Conservation (phyloP, 2,797 vertebrate species). For the Bradypodion pumilum region DNA sequence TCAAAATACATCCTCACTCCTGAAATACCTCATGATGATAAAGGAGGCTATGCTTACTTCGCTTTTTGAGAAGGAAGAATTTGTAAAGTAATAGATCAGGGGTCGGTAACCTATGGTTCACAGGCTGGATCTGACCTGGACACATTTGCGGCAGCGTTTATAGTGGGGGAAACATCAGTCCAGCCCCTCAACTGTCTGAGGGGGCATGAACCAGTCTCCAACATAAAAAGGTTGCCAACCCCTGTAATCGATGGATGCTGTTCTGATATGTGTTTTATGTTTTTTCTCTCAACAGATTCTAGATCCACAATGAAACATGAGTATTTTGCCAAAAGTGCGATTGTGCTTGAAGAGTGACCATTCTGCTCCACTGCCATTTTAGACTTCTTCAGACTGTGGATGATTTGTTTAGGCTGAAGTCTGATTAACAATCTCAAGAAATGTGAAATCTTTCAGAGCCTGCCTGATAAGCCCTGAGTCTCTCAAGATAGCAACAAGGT, state of each 20-base stretch:
- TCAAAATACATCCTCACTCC: neutral
- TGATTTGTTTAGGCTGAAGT: neutral
- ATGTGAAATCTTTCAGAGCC: neutral
- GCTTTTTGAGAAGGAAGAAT: neutral
- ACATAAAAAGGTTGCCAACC: too few relatives aligned
- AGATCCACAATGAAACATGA: neutral
- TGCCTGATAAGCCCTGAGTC: conserved; percentile 7
- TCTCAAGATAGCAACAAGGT: neutral
- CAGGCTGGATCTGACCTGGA: too few relatives aligned
- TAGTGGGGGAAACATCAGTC: too few relatives aligned
- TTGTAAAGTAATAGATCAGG: neutral
- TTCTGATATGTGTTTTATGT: conserved; percentile 26
- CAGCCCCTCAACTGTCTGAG: too few relatives aligned
- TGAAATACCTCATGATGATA: neutral
- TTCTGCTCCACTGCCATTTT: neutral
- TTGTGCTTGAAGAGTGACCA: neutral
- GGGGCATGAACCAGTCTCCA: too few relatives aligned
- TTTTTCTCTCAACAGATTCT: conserved; percentile 35
- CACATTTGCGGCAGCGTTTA: too few relatives aligned
- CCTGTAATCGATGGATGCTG: neutral
- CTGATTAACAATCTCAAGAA: conserved; percentile 35
- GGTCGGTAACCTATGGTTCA: too few relatives aligned
- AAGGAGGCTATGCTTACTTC: neutral
- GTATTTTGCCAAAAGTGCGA: neutral
- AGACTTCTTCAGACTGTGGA: neutral